Evolutionary conservation across 2,113 vertebrate species (phyloP).

Genomic region (Triplophysa rosa): DNA sequence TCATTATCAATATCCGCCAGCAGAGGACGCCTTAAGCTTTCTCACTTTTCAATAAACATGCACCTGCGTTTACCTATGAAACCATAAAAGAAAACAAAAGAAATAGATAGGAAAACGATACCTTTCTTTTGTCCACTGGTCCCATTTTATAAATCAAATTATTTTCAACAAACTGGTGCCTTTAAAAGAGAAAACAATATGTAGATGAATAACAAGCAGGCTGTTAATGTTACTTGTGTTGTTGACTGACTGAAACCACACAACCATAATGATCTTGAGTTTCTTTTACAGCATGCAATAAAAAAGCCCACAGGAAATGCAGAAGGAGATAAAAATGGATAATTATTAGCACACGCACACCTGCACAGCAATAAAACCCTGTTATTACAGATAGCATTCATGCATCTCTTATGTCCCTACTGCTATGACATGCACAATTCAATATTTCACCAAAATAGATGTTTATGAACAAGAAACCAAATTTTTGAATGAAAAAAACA

Average conservation of each 20-base stretch:
- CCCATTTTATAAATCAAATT: constrained; percentile 99
- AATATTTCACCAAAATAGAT: constrained; percentile 6
- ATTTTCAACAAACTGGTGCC: constrained; percentile 99
- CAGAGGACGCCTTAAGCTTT: constrained; percentile 34
- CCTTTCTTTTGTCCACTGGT: constrained; percentile 98
- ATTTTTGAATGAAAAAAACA: background rate
- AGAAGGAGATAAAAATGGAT: constrained; percentile 2
- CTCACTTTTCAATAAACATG: background rate
- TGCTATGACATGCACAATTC: background rate
- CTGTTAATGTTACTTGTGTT: background rate
- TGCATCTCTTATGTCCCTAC: background rate
- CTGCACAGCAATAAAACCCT: background rate
- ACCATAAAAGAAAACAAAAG: background rate
- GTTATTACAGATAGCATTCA: background rate
- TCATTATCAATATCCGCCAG: constrained; percentile 1
- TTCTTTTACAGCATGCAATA: constrained; percentile 1
- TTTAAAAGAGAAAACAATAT: constrained; percentile 64
- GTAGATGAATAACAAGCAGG: constrained; percentile 1
- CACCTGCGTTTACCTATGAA: background rate
- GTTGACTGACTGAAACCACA: constrained; percentile 10
- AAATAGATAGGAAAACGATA: constrained; percentile 57
- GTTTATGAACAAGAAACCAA: background rate
- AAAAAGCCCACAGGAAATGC: constrained; percentile 21
- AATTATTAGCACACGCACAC: constrained; percentile 17
- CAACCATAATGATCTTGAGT: constrained; percentile 4